Conservation (phyloP, 2,797 vertebrate species). For the Darevskia mixta region DNA sequence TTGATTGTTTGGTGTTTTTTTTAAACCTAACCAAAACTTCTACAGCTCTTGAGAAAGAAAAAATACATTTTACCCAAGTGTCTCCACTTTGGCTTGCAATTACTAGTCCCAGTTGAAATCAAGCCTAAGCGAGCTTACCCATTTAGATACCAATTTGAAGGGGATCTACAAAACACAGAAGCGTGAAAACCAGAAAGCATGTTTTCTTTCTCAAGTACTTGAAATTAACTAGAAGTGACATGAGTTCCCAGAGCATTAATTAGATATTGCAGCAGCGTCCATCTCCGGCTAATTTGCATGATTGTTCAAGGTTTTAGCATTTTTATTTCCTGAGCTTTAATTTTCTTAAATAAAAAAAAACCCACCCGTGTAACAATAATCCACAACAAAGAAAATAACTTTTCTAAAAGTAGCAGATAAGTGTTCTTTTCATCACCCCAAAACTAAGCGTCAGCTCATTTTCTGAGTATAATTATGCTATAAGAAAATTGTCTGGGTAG, state of each 20-base stretch:
- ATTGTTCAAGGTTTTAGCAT: constrained; percentile 58
- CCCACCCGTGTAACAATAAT: not conserved
- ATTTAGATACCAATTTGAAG: too few species aligned
- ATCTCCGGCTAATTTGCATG: constrained; percentile 70
- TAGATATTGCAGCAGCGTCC: constrained; percentile 62
- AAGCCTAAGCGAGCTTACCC: too few species aligned
- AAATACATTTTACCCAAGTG: too few species aligned
- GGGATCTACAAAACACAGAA: constrained; percentile 37
- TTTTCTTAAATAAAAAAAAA: constrained; percentile 37
- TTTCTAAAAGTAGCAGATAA: not conserved
- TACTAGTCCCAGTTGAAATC: too few species aligned
- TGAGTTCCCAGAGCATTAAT: constrained; percentile 70
- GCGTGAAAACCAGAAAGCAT: constrained; percentile 14
- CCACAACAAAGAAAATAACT: not conserved
- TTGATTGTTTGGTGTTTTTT: too few species aligned
- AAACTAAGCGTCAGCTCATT: constrained; percentile 19
- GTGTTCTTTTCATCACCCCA: not conserved
- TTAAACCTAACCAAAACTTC: too few species aligned
- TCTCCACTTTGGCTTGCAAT: too few species aligned
- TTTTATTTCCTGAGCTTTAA: constrained; percentile 52
- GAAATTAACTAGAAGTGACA: constrained; percentile 61
- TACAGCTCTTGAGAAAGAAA: too few species aligned
- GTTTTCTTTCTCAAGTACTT: constrained; percentile 55
- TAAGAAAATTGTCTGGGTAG: not conserved
- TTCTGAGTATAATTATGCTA: constrained; percentile 47